A percentile compares a stretch with the other conserved stretches of the same genome.
phyloP scores from a whole-genome alignment of 2,888 invertebrate species.

The Tenthredo distinguenda region DNA sequence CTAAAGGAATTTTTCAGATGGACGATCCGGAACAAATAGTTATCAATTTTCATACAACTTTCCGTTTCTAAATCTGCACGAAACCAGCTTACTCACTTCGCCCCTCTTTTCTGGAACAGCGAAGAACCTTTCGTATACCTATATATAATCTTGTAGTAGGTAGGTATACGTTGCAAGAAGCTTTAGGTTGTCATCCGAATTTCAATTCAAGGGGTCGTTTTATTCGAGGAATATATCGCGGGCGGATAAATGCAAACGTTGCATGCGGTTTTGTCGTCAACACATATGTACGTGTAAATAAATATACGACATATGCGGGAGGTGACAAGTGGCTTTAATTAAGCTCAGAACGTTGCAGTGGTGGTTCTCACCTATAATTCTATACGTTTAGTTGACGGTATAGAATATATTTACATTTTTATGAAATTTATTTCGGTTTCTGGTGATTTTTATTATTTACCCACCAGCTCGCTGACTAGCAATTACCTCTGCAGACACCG shows the following conservation, averaged over 20 bases:
- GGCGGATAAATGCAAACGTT: constrained; percentile 6
- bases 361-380: constrained; percentile 6
- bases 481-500: background rate
- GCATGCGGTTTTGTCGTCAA: constrained; percentile 21
- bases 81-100: background rate
- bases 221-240: background rate
- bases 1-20: background rate
- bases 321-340: constrained; percentile 38
- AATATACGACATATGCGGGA: background rate
- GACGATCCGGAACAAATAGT: background rate
- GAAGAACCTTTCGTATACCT: background rate
- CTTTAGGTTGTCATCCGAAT: constrained; percentile 21
- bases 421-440: constrained; percentile 14
- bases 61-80: background rate
- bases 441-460: constrained; percentile 17
- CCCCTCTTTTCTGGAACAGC: background rate
- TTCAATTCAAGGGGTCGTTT: constrained; percentile 34
- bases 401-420: constrained; percentile 7
- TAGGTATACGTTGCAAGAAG: constrained; percentile 11
- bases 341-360: constrained; percentile 3
- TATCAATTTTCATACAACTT: background rate
- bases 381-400: background rate
- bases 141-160: background rate
- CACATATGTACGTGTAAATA: background rate
- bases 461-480: background rate